Percentiles rank a stretch among this genome's conserved stretches.
These are phyloP conservation scores for Cherax quadricarinatus DNA, from an alignment of 1,140 invertebrate genomes.

Conservation along the genomic window DNA sequence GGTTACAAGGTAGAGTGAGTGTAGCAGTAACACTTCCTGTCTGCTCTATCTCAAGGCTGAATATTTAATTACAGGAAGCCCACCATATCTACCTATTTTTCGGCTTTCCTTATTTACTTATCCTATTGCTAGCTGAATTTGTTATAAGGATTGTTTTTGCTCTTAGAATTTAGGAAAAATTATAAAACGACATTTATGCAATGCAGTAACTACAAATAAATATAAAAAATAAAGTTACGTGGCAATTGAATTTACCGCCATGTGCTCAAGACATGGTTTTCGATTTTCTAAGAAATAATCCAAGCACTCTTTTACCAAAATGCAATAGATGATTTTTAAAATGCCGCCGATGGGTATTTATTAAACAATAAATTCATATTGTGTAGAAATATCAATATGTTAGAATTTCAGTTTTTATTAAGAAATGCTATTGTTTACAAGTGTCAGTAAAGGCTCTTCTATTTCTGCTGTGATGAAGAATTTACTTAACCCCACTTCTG, in stretches of 20 bases:
- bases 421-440: slow-evolving; percentile 58
- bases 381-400: not conserved
- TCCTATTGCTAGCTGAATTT: not conserved
- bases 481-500: slow-evolving; percentile 4
- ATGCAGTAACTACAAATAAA: not conserved
- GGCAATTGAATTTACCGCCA: slow-evolving; percentile 2
- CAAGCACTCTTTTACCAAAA: not conserved
- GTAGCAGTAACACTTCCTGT: not conserved
- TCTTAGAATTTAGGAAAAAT: not conserved
- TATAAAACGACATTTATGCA: not conserved
- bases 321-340: not conserved
- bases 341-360: no score
- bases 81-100: not conserved
- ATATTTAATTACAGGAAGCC: not conserved
- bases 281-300: slow-evolving; percentile 13
- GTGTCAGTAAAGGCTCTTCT: slow-evolving; percentile 42
- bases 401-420: not conserved
- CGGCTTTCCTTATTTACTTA: not conserved
- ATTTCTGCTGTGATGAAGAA: slow-evolving; percentile 31
- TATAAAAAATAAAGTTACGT: not conserved
- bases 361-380: no score
- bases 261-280: not conserved
- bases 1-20: no score
- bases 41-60: not conserved
- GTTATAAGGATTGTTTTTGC: not conserved